A percentile compares a stretch with the other conserved stretches of the same genome.
These are phyloP conservation scores for Sclerurus mexicanus DNA, from an alignment of 2,113 vertebrate species.

Conservation along the genomic window DNA sequence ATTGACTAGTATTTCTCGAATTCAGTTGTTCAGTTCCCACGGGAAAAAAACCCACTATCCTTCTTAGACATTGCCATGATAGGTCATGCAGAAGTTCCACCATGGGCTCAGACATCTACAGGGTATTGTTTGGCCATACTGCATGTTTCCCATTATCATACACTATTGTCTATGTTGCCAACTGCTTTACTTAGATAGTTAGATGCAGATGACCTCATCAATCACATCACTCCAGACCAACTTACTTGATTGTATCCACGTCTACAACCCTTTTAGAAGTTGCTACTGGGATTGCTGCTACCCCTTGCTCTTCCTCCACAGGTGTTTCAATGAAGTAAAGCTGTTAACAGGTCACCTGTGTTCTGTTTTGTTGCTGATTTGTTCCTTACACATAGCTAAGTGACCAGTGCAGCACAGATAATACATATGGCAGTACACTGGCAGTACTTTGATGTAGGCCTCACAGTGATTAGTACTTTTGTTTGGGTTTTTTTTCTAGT, in stretches of 20 bases:
- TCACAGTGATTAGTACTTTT: no score
- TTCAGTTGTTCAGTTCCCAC: neutral
- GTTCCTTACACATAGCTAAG: neutral
- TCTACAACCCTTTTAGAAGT: neutral
- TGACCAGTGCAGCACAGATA: neutral
- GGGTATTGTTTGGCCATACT: rapidly evolving
- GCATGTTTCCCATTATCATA: neutral
- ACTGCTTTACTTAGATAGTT: neutral
- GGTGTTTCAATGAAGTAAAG: neutral
- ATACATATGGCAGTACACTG: no score
- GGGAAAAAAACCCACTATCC: neutral
- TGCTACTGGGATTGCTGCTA: neutral
- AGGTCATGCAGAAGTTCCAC: neutral
- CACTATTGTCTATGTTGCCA: neutral
- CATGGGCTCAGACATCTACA: neutral
- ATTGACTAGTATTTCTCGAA: neutral
- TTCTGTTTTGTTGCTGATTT: neutral
- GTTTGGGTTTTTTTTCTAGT: neutral
- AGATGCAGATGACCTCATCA: neutral
- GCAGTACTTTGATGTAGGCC: neutral
- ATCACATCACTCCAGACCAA: neutral
- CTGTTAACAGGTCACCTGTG: neutral
- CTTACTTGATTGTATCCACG: neutral
- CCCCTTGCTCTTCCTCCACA: neutral
- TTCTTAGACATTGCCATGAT: neutral